Evolutionary conservation across 2,113 vertebrate species (phyloP).

Genomic region (Sigmodon hispidus): DNA sequence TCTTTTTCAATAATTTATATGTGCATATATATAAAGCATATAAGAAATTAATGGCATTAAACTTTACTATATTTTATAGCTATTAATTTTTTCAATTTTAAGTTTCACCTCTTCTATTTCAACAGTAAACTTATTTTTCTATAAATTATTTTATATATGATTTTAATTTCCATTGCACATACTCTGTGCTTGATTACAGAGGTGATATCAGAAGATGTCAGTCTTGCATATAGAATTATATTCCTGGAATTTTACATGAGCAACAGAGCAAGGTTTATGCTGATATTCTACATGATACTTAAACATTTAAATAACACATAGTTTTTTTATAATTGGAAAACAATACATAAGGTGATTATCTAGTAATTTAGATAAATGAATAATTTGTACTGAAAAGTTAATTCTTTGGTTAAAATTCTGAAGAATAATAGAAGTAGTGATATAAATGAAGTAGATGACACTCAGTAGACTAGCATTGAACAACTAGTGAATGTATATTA

Average conservation of each 20-base stretch:
- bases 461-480: not conserved
- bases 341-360: not conserved
- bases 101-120: constrained; percentile 17
- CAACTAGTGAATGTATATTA: not conserved
- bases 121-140: not conserved
- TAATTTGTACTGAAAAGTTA: not conserved
- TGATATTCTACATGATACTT: not conserved
- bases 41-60: not conserved
- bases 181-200: not conserved
- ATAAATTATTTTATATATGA: constrained; percentile 47
- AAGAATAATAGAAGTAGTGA: not conserved
- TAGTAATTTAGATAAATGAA: not conserved
- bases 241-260: not conserved
- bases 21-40: not conserved
- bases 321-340: not conserved
- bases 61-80: not conserved
- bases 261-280: not conserved
- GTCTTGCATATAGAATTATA: not conserved
- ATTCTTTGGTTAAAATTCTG: not conserved
- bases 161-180: not conserved
- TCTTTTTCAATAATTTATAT: not conserved
- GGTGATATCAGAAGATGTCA: constrained; percentile 3
- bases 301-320: not conserved
- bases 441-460: not conserved
- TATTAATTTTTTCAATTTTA: constrained; percentile 37